Base-by-base conservation (phyloP, 2,888 invertebrate species). In the Melanotus villosus region DNA sequence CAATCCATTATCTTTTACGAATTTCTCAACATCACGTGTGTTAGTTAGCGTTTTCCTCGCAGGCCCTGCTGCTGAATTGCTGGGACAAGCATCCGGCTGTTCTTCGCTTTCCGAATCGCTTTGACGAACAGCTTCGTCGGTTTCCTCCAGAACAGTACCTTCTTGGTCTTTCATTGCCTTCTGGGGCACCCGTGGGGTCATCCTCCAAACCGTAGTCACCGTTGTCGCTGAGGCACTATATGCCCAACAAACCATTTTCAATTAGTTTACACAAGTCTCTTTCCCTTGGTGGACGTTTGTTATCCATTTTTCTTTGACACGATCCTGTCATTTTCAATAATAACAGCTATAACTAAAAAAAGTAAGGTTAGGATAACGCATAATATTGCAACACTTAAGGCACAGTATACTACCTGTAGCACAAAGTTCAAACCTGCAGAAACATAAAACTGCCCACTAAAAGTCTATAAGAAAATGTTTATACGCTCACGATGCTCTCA, bases 141-240 rank as follows among this genome's bases (percentile, higher is more conserved):
- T 38, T 38, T 38, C 38, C 14, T 38, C 38, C 1, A 38, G 16
- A 38, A 16, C 38, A 38, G 38, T 38, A 38, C 38, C 14, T 38
- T 38, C 38, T 38, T 38, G 38, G 2, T 6, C 38, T 1, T 38
- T 14, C 38, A 38, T 6, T 12, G 14, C 38, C 12, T 38, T 38
- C 38, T 38, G 38, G 38, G 38, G 16, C 38, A 38, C 14, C 14
- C 38, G 6, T 38, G 38, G 38, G 2, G 38, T 38, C 38, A 38
- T 38, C 38, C 38, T 38, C 38, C 38, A n/a, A 38, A 38, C 14
- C 38, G 38, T 38, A 38, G 38, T 38, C 38, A 6, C 6, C 38
- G 2, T 38, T 6, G 6, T 38, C 38, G 14, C 38, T 38, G 16
- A 38, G 12, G 38, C 14, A 38, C 38, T 38, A n/a, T 12, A 38